phyloP scores from a whole-genome alignment of 2,113 vertebrate genomes.

The Malurus elegans region DNA sequence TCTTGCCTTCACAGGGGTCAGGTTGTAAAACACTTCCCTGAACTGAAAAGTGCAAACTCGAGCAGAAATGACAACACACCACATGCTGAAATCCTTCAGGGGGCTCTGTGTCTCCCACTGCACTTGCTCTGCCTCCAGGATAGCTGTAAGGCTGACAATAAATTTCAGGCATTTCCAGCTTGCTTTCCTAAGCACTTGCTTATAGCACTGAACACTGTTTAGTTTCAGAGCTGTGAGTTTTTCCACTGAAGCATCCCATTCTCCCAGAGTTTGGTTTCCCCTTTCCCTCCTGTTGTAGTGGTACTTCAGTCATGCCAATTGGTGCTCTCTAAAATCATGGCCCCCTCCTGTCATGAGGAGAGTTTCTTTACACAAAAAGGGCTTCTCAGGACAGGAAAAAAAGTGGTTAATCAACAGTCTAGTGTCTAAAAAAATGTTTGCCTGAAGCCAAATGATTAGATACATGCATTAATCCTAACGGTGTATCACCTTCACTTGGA shows the following conservation, averaged over 20 bases:
- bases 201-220: not conserved
- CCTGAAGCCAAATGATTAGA: not conserved
- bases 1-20: not conserved
- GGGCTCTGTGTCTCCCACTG: not conserved
- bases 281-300: not conserved
- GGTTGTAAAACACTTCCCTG: not conserved
- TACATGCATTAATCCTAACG: not conserved
- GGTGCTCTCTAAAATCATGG: not conserved
- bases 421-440: not conserved
- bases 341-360: not conserved
- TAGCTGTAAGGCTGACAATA: not conserved
- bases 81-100: not conserved
- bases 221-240: not conserved
- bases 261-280: not conserved
- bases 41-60: not conserved
- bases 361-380: not conserved
- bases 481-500: not conserved
- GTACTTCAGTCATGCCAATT: not conserved
- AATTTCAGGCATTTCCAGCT: not conserved
- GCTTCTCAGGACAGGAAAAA: not conserved
- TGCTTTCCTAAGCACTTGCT: not conserved
- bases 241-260: not conserved
- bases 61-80: not conserved
- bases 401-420: not conserved
- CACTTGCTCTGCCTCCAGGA: not conserved